Evolutionary conservation across 2,797 vertebrate species (phyloP), one percentile per base, ranked within the genome.

Genomic region (Gastrophryne carolinensis): DNA sequence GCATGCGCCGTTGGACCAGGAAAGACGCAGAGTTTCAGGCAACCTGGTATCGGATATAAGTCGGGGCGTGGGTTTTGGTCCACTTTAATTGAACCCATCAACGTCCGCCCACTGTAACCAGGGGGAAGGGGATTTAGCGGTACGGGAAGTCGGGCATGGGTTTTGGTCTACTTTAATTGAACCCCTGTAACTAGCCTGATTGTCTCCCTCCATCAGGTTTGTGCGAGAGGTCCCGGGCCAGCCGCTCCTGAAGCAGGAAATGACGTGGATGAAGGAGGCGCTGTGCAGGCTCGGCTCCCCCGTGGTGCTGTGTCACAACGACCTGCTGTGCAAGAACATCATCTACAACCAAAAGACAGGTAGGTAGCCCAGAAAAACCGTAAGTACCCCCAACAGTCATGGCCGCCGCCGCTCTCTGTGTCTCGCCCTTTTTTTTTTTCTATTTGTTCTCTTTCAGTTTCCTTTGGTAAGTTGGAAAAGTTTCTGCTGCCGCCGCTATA

Each of bases 251-350:
- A 84, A 93, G 73, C 93, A 94, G 54, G 98, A 99, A 85, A 93
- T 99, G 92, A 72, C 94, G 77, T 98, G 96, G 96, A 94, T 98
- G 84, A 94, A 97, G 86, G 92, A 96, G 82, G 92, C 86, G 80
- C 89, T 99, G 79, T 97, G 96, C 19, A 89, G 89, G 81, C 86
- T 99, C 83, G 94, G 92, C 73, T 99, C 98, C 0, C 97, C 97
- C 0, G 96, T 99, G 56, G 98, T 99, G n/a, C 94, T 99, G 69
- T 99, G 98, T 87, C 98, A 99, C 90, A 99, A 99, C 13, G 98
- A 99, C 84, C 92, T 99, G 63, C 92, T 99, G 82, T 98, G 96
- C 92, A 99, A 99, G 90, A 99, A 99, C 86, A 99, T 99, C 86
- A 98, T 99, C 90, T 98, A 92, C 89, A 96, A 96, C 85, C 88